Evolutionary conservation across 2,113 vertebrate genomes (phyloP), one percentile per base, ranked within the genome.

Genomic region (Pelusios castaneus): DNA sequence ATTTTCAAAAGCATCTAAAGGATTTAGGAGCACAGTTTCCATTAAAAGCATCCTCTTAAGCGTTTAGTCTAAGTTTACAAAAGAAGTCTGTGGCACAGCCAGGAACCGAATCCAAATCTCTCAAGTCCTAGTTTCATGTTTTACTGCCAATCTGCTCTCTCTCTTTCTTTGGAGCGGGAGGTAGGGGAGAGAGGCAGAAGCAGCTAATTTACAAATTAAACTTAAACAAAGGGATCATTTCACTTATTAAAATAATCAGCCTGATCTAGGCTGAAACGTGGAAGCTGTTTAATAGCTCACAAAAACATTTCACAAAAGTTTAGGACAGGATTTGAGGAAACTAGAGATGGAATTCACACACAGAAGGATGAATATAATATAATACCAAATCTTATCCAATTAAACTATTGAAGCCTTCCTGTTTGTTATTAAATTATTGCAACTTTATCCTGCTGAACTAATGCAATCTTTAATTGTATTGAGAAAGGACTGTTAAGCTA

Each of bases 1-100:
- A 21, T 73, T 93, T 89, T 60, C 3, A 82, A 60, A 56, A 22
- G 12, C 49, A 14, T 19, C 19, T 38, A 38, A 76, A 25, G 11
- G 67, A 54, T 75, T 51, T 2, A n/a, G 49, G 29, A 24, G 8
- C 19, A 2, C 10, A 52, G 4, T 17, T 86, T 58, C 45, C 14
- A 60, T 3, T 81, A 38, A 47, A 80, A 55, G 8, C 9, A 17
- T 83, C 67, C 10, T n/a, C 43, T 60, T 45, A n/a, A 0, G 1
- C 43, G 54, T 54, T 78, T 89, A 92, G 45, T 22, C 52, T 47
- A 27, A 1, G 38, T 63, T 41, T 55, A 84, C 60, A 86, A 4
- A 55, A 31, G 58, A 24, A 6, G 6, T 4, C 5, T 3, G 2
- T 31, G 43, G 2, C n/a, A 9, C 3, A 77, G 54, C 0, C 10